These are phyloP conservation scores for Hydrolagus affinis DNA, from an alignment of 2,113 vertebrate species.

Conservation along the genomic window DNA sequence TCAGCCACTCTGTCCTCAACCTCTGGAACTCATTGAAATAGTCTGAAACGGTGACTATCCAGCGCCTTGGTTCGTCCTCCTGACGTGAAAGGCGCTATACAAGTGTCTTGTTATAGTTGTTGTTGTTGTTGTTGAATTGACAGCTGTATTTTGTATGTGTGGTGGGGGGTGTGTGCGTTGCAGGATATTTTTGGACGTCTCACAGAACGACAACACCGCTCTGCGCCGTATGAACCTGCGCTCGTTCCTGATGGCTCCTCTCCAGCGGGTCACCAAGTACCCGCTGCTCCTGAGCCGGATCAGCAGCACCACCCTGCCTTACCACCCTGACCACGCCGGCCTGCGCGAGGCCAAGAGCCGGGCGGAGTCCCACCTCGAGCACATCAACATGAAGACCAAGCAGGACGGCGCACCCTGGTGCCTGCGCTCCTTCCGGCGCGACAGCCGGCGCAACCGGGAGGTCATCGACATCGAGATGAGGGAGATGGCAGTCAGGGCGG, in stretches of 20 bases:
- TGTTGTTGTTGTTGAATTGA: too few relatives aligned
- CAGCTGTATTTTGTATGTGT: neutral
- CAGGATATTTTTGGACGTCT: constrained; percentile 86
- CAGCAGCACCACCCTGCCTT: constrained; percentile 70
- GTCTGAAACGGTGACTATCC: too few relatives aligned
- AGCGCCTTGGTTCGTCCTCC: too few relatives aligned
- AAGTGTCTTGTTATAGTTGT: too few relatives aligned
- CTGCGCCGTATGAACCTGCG: constrained; percentile 81
- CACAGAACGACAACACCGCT: constrained; percentile 84
- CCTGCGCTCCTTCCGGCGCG: constrained; percentile 76
- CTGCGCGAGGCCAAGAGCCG: constrained; percentile 80
- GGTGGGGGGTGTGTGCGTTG: constrained; percentile 38
- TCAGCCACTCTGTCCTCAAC: too few relatives aligned
- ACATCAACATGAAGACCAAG: constrained; percentile 88
- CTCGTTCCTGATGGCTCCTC: constrained; percentile 83
- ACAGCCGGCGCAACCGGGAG: constrained; percentile 78
- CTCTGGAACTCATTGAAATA: neutral
- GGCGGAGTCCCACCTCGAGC: constrained; percentile 82
- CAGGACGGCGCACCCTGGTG: constrained; percentile 80
- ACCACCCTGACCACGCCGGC: constrained; percentile 70
- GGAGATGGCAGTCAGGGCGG: constrained; percentile 73
- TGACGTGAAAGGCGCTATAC: too few relatives aligned
- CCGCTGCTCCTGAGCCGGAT: constrained; percentile 77
- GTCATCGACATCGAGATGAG: constrained; percentile 81
- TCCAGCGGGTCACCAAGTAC: constrained; percentile 85